Evolutionary conservation across 2,888 invertebrate species (phyloP).

Genomic region (Lasiommata megera): DNA sequence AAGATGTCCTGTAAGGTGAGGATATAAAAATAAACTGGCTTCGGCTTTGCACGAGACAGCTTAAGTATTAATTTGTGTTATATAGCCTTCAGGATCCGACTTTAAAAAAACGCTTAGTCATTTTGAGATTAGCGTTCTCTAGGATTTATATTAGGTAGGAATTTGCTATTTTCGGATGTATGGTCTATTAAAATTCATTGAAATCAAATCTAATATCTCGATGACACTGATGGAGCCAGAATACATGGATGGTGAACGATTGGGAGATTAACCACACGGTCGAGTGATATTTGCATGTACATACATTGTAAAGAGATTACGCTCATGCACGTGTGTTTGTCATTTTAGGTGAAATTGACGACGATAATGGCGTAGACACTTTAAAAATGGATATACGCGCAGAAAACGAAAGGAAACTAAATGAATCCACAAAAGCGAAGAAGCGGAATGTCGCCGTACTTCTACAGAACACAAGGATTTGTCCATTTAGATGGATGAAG

Average conservation of each 20-base stretch:
- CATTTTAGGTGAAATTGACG: slow-evolving; percentile 64
- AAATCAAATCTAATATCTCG: neutral
- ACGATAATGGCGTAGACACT: slow-evolving; percentile 29
- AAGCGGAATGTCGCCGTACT: slow-evolving; percentile 53
- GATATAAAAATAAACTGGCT: too few species aligned
- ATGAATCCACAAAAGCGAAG: slow-evolving; percentile 48
- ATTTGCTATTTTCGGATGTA: too few species aligned
- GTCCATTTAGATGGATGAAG: slow-evolving; percentile 68
- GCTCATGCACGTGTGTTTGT: slow-evolving; percentile 56
- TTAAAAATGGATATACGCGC: slow-evolving; percentile 35
- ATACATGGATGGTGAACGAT: neutral
- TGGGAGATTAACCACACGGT: neutral
- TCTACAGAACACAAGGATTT: slow-evolving; percentile 59
- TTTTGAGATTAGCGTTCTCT: too few species aligned
- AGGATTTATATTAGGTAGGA: too few species aligned
- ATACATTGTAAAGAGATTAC: slow-evolving; percentile 30
- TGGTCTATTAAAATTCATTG: neutral
- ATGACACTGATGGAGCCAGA: neutral
- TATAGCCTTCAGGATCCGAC: too few species aligned
- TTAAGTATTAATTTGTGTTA: too few species aligned
- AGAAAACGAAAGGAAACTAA: slow-evolving; percentile 39
- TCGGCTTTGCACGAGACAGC: too few species aligned
- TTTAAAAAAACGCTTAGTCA: too few species aligned
- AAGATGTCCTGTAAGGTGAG: too few species aligned
- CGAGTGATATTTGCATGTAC: slow-evolving; percentile 27